A percentile compares a stretch with the other conserved stretches of the same genome.
These are phyloP conservation scores for Nilaparvata lugens DNA, from an alignment of 1,140 invertebrate genomes.

Conservation along the genomic window DNA sequence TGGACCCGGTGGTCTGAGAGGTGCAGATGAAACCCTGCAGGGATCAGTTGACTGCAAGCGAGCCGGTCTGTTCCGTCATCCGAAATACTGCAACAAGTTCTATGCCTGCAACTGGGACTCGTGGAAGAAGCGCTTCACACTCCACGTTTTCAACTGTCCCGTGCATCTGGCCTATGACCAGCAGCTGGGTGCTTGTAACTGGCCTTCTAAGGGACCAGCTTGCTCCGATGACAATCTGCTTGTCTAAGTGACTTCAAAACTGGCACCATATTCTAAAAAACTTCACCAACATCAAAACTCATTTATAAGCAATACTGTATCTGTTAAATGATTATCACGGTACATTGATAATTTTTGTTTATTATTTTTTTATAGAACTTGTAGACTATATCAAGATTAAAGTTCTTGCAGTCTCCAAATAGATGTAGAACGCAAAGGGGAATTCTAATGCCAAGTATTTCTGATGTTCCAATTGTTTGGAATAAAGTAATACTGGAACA, in stretches of 20 bases:
- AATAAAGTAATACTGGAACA: too few species aligned
- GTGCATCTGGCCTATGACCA: constrained; percentile 70
- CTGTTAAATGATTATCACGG: too few species aligned
- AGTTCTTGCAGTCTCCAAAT: too few species aligned
- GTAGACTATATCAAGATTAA: too few species aligned
- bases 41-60: constrained; percentile 59
- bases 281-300: too few species aligned
- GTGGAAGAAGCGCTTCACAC: constrained; percentile 64
- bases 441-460: too few species aligned
- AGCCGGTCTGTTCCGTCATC: constrained; percentile 72
- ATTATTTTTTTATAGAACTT: too few species aligned
- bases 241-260: constrained; percentile 34
- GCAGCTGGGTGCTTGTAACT: constrained; percentile 66
- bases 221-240: constrained; percentile 61
- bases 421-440: too few species aligned
- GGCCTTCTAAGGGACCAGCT: constrained; percentile 69
- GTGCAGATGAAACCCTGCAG: constrained; percentile 43
- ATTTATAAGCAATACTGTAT: too few species aligned
- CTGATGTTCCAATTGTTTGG: too few species aligned
- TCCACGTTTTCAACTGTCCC: constrained; percentile 72
- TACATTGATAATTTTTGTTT: too few species aligned
- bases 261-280: too few species aligned
- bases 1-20: constrained; percentile 38
- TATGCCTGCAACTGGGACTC: constrained; percentile 77
- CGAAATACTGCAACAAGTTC: constrained; percentile 74